Evolutionary conservation across 2,113 vertebrate genomes (phyloP).

Genomic region (Strix uralensis): DNA sequence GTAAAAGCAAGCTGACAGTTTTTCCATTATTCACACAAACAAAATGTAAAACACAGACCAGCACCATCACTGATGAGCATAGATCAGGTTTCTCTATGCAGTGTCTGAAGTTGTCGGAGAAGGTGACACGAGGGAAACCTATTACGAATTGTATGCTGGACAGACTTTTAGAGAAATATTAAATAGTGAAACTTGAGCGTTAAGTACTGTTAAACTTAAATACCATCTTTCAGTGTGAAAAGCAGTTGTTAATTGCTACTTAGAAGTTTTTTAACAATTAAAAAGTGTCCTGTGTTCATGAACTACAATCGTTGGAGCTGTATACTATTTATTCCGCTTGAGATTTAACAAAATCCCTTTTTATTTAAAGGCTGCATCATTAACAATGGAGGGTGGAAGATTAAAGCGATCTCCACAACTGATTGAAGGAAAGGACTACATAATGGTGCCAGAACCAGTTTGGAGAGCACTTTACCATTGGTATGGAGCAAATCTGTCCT

Average conservation of each 20-base stretch:
- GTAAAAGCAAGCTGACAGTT: not conserved
- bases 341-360: not conserved
- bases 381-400: conserved; percentile 95
- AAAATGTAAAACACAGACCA: not conserved
- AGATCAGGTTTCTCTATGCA: not conserved
- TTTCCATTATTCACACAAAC: not conserved
- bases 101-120: not conserved
- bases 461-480: conserved; percentile 98
- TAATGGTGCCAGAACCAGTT: conserved; percentile 94
- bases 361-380: conserved; percentile 83
- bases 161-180: not conserved
- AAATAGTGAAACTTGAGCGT: not conserved
- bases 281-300: not conserved
- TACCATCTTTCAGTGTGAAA: not conserved
- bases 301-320: not conserved
- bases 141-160: not conserved
- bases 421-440: conserved; percentile 84
- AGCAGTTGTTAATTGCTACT: conserved; percentile 5
- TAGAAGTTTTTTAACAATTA: not conserved
- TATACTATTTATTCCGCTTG: not conserved
- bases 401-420: conserved; percentile 84
- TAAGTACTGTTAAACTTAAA: not conserved
- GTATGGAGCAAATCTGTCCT: conserved; percentile 95
- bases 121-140: not conserved
- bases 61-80: not conserved